Percentiles rank a stretch among this genome's conserved stretches.
These are phyloP conservation scores for Tupaia chinensis DNA, from an alignment of 2,113 vertebrate species.

Conservation along the genomic window DNA sequence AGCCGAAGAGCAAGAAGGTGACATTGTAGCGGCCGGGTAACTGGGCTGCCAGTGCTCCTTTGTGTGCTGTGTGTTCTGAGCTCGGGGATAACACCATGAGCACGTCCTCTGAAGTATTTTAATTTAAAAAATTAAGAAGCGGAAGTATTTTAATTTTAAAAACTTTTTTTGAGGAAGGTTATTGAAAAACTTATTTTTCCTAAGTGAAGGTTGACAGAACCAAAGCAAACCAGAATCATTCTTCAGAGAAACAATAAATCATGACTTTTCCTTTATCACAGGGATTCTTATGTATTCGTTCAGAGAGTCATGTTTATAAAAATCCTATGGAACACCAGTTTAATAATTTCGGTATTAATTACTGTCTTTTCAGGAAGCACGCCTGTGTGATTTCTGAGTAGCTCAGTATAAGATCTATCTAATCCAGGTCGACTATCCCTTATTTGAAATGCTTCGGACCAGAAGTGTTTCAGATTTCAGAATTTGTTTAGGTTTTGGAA, in stretches of 20 bases:
- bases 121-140: slow-evolving; percentile 26
- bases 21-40: background rate
- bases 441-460: too few relatives aligned
- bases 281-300: background rate
- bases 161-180: slow-evolving; percentile 7
- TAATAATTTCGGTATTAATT: slow-evolving; percentile 12
- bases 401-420: slow-evolving; percentile 22
- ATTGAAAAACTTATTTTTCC: background rate
- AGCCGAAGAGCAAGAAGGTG: slow-evolving; percentile 94
- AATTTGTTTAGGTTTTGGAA: too few relatives aligned
- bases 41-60: background rate
- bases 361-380: slow-evolving; percentile 12
- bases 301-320: background rate
- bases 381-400: slow-evolving; percentile 29
- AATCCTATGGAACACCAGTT: background rate
- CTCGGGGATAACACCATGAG: background rate
- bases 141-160: slow-evolving; percentile 33
- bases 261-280: background rate
- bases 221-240: background rate
- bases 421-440: background rate
- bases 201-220: background rate
- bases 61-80: background rate
- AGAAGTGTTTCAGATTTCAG: too few relatives aligned
- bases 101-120: slow-evolving; percentile 36
- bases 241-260: background rate